These are phyloP conservation scores for Xylocampa areola DNA, from an alignment of 2,888 invertebrate genomes.

Conservation along the genomic window DNA sequence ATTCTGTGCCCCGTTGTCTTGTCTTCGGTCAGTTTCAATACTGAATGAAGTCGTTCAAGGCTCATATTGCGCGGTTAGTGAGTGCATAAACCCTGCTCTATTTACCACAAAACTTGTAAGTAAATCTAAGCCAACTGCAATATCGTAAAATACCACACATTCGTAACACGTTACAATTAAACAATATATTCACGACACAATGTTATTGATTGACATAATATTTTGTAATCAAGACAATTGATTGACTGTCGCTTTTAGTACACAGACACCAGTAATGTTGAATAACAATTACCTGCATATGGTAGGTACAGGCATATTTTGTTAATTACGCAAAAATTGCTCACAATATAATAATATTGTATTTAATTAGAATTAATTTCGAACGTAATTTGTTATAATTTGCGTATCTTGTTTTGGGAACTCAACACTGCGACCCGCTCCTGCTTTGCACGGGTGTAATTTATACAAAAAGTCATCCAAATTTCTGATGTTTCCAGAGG, in stretches of 20 bases:
- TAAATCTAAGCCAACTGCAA: constrained; percentile 30
- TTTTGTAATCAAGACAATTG: constrained; percentile 26
- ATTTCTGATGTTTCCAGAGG: too few relatives aligned
- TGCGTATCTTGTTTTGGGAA: too few relatives aligned
- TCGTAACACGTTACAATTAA: constrained; percentile 9
- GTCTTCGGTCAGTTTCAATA: constrained; percentile 47
- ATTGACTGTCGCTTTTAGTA: background rate
- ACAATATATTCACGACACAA: background rate
- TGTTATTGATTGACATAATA: constrained; percentile 22
- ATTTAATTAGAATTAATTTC: constrained; percentile 34
- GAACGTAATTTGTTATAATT: constrained; percentile 32
- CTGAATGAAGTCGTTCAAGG: constrained; percentile 70
- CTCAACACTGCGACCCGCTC: too few relatives aligned
- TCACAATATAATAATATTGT: constrained; percentile 20
- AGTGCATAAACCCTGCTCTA: constrained; percentile 62
- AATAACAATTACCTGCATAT: background rate
- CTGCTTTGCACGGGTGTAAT: too few relatives aligned
- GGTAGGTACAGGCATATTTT: background rate
- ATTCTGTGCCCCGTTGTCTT: constrained; percentile 26
- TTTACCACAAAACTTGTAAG: constrained; percentile 58
- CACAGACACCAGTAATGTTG: background rate
- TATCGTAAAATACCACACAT: constrained; percentile 5
- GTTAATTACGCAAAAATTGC: constrained; percentile 1
- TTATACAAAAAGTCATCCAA: too few relatives aligned
- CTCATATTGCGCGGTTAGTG: constrained; percentile 66